Percentiles rank a stretch among this genome's conserved stretches.
These are phyloP conservation scores for Hololepta plana DNA, from an alignment of 2,888 invertebrate species.

Conservation along the genomic window DNA sequence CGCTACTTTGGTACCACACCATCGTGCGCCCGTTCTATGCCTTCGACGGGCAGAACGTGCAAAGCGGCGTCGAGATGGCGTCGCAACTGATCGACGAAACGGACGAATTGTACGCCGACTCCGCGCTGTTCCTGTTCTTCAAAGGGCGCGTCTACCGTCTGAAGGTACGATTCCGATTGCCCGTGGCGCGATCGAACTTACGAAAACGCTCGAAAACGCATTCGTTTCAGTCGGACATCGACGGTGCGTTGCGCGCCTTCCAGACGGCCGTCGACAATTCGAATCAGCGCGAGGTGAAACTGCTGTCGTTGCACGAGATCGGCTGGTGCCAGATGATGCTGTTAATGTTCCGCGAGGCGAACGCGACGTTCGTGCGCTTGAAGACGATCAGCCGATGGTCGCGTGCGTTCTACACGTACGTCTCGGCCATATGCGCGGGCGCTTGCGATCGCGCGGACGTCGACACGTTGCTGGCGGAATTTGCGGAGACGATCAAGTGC, in stretches of 20 bases:
- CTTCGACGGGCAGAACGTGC: constrained; percentile 39
- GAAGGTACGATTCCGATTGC: constrained; percentile 28
- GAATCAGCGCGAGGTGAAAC: constrained; percentile 41
- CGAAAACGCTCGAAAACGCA: neutral
- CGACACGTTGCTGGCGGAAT: constrained; percentile 20
- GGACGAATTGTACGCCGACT: constrained; percentile 34
- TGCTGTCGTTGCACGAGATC: constrained; percentile 39
- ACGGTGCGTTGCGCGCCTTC: constrained; percentile 36
- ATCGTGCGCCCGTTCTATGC: constrained; percentile 49
- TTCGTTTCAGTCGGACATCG: constrained; percentile 34
- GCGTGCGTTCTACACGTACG: constrained; percentile 43
- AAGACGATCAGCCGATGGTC: constrained; percentile 45
- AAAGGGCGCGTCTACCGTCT: constrained; percentile 40
- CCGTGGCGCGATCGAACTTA: neutral
- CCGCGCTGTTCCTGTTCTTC: constrained; percentile 48
- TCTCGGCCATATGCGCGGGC: constrained; percentile 28
- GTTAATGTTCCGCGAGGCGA: constrained; percentile 35
- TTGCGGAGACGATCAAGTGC: neutral
- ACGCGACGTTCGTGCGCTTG: constrained; percentile 32
- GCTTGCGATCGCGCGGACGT: constrained; percentile 19
- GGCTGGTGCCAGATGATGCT: constrained; percentile 48
- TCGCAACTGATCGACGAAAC: constrained; percentile 33
- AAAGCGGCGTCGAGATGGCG: constrained; percentile 37
- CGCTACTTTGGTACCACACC: constrained; percentile 49
- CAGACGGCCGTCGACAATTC: constrained; percentile 36